Conservation (phyloP, 2,797 vertebrate genomes). For the Lacerta viridis region DNA sequence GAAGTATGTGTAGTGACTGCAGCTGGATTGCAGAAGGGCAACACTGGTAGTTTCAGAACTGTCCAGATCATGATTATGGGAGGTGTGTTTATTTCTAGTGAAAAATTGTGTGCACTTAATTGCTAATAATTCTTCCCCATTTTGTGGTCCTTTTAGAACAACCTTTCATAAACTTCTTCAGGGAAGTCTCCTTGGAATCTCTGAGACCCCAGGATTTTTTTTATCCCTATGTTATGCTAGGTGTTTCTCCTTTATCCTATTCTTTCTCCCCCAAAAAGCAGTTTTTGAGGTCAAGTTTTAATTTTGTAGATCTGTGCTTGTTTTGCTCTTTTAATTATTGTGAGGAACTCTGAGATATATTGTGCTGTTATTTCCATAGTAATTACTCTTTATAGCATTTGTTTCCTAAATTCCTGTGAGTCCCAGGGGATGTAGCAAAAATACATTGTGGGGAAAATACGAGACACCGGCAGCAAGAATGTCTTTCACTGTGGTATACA, state of each 20-base stretch:
- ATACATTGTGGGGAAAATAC: neutral
- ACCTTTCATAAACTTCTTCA: constrained; percentile 67
- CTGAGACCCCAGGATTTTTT: constrained; percentile 47
- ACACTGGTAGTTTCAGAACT: neutral
- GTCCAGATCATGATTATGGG: neutral
- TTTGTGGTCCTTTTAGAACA: constrained; percentile 22
- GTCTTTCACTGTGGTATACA: constrained; percentile 32
- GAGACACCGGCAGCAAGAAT: constrained; percentile 28
- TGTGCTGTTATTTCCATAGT: neutral
- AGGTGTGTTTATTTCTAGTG: neutral
- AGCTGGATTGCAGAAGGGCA: neutral
- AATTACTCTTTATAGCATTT: fast-evolving
- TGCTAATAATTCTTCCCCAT: constrained; percentile 58
- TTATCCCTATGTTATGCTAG: constrained; percentile 63
- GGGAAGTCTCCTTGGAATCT: constrained; percentile 57
- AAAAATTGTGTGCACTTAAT: constrained; percentile 47
- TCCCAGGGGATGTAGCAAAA: neutral
- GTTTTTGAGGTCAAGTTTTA: constrained; percentile 52
- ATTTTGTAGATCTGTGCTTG: constrained; percentile 67
- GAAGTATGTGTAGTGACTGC: neutral
- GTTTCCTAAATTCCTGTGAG: constrained; percentile 25
- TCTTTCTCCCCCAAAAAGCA: constrained; percentile 43
- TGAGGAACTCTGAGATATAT: neutral
- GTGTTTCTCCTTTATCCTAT: constrained; percentile 59
- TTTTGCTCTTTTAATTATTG: constrained; percentile 44